Conservation (phyloP, 2,797 vertebrate genomes). For the Aythya fuligula region DNA sequence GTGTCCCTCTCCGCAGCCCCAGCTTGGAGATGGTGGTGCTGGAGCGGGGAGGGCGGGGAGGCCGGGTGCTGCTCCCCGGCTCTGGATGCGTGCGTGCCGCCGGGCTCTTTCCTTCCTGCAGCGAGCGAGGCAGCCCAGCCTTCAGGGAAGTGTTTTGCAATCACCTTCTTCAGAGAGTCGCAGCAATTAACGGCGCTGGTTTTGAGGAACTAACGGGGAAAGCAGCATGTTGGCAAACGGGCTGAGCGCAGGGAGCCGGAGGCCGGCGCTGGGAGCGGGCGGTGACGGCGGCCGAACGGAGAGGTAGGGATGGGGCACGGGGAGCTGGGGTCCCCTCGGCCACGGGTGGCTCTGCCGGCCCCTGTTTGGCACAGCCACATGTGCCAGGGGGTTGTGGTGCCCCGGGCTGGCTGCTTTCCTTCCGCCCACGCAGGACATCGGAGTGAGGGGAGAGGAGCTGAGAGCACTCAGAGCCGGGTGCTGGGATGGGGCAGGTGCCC, state of each 20-base stretch:
- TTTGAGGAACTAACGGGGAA: conserved; percentile 53
- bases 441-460: accelerated
- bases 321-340: not conserved
- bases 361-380: not conserved
- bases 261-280: not conserved
- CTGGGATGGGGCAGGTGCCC: not conserved
- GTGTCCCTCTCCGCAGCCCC: not conserved
- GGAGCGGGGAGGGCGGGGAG: not conserved
- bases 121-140: conserved; percentile 28
- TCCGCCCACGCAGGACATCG: not conserved
- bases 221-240: not conserved
- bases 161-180: conserved; percentile 60
- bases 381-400: not conserved
- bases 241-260: not conserved
- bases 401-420: not conserved
- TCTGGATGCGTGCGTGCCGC: not conserved
- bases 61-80: not conserved
- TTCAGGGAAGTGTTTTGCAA: conserved; percentile 75
- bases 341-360: not conserved
- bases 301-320: not conserved
- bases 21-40: not conserved
- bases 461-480: not conserved
- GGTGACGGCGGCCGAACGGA: not conserved
- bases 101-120: conserved; percentile 60
- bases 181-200: conserved; percentile 67